Evolutionary conservation across 2,888 invertebrate species (phyloP).

Genomic region (Aphodius sticticus): DNA sequence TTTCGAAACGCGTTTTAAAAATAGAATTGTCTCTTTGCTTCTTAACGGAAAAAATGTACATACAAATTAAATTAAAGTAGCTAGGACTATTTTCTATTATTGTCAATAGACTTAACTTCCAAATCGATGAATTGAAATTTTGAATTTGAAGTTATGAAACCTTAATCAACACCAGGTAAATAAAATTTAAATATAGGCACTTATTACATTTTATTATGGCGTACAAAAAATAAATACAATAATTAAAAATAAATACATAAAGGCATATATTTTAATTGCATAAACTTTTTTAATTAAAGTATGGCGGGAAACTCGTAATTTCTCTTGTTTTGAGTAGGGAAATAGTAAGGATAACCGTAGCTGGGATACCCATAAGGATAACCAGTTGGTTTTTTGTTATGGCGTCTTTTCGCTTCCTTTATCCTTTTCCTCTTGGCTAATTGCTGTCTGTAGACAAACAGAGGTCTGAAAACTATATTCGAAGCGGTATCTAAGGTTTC

Average conservation of each 20-base stretch:
- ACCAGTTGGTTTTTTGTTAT: neutral
- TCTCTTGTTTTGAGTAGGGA: conserved; percentile 10
- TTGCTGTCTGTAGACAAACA: conserved; percentile 31
- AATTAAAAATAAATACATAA: conserved; percentile 6
- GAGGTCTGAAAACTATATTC: conserved; percentile 24
- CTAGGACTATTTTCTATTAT: too few relatives aligned
- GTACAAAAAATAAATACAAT: conserved; percentile 12
- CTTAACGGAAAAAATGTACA: too few relatives aligned
- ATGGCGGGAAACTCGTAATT: neutral
- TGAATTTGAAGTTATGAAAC: neutral
- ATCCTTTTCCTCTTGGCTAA: conserved; percentile 20
- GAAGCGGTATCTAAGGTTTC: conserved; percentile 30
- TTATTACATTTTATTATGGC: neutral
- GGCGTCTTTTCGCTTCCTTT: neutral
- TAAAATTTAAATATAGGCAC: neutral
- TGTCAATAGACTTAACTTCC: too few relatives aligned
- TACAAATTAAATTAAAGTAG: too few relatives aligned
- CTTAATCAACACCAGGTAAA: neutral
- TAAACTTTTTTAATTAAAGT: neutral
- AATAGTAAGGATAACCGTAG: conserved; percentile 30
- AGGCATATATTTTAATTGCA: conserved; percentile 8
- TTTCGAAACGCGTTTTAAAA: too few relatives aligned
- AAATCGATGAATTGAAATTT: too few relatives aligned
- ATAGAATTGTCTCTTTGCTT: too few relatives aligned
- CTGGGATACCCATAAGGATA: conserved; percentile 29